Evolutionary conservation across 2,113 vertebrate genomes (phyloP).

Genomic region (Rattus norvegicus): GRCr8 NC_086035.1:50775001-50775500

Average conservation of each 20-base stretch:
- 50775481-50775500: not conserved
- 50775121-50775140: slow-evolving; percentile 4
- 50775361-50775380: not conserved
- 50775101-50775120: not conserved
- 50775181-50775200: not conserved
- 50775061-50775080: not conserved
- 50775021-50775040: not conserved
- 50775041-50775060: not conserved
- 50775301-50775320: not conserved
- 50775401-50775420: not conserved
- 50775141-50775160: slow-evolving; percentile 31
- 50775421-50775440: not conserved
- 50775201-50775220: slow-evolving; percentile 47
- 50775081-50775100: not conserved
- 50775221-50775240: not conserved
- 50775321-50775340: not conserved
- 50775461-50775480: not conserved
- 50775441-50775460: not conserved
- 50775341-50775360: not conserved
- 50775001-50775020: not conserved
- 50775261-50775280: not conserved
- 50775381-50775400: not conserved
- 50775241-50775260: not conserved
- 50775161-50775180: not conserved
- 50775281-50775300: not conserved